These are phyloP conservation scores for Acrobasis repandana DNA, from an alignment of 2,888 invertebrate species.

Conservation along the genomic window DNA sequence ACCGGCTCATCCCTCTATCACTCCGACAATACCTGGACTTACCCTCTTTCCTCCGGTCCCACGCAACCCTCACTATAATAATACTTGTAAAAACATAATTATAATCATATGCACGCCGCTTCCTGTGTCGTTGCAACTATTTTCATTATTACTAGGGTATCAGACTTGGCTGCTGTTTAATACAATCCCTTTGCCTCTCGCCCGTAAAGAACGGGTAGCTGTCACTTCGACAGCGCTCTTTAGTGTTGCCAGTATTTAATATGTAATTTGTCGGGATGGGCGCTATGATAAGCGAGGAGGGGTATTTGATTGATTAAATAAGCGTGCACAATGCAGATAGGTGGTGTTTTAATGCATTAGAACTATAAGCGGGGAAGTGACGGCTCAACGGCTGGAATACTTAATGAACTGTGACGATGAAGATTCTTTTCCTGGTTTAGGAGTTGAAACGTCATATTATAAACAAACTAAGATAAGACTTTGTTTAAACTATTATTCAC, in stretches of 20 bases:
- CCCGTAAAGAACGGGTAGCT: constrained; percentile 32
- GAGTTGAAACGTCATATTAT: background rate
- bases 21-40: constrained; percentile 55
- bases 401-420: constrained; percentile 29
- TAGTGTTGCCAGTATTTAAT: constrained; percentile 71
- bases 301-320: constrained; percentile 79
- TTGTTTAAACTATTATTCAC: no score
- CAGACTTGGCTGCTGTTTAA: constrained; percentile 33
- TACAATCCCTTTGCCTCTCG: constrained; percentile 45
- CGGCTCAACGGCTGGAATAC: constrained; percentile 37
- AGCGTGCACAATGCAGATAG: constrained; percentile 72
- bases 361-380: constrained; percentile 57
- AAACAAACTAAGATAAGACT: no score
- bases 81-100: constrained; percentile 77
- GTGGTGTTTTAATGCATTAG: constrained; percentile 62
- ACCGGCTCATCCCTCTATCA: constrained; percentile 58
- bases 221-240: constrained; percentile 68
- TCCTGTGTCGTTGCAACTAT: constrained; percentile 53
- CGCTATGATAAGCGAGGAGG: constrained; percentile 64
- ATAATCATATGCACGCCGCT: constrained; percentile 70
- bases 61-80: constrained; percentile 68
- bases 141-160: constrained; percentile 48
- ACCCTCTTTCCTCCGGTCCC: constrained; percentile 58
- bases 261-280: constrained; percentile 78
- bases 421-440: background rate